Evolutionary conservation across 2,797 vertebrate species (phyloP), one percentile per base, ranked within the genome.

Genomic region (Peromyscus melanophrys): DNA sequence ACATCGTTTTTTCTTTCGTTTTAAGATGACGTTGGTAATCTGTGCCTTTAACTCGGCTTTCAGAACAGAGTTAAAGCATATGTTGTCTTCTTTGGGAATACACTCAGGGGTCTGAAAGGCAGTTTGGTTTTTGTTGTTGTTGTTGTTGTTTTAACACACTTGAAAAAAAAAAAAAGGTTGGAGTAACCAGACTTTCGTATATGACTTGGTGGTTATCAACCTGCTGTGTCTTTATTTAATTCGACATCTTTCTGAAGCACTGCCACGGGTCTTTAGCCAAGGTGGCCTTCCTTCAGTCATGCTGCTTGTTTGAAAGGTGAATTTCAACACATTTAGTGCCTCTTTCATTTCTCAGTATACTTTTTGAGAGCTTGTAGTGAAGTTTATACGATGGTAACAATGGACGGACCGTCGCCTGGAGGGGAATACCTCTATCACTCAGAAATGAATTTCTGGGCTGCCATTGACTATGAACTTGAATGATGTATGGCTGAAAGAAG

Each of bases 91-190:
- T 99, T 99, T 98, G 99, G 98, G 99, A 99, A 99, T 98, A 99
- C 99, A 99, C 99, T 99, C 99, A 99, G 99, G 99, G 99, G 98
- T 98, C 98, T 98, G 98, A 99, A 97, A 99, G 98, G 98, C 98
- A 99, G 98, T 99, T 99, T 98, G 98, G 98, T 98, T 96, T 96
- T 95, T 84, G 25, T 52, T 89, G 52, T 76, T 78, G 40, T 88
- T 88, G 23, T 59, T 75, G 17, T 85, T 67, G 55, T 98, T 98
- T 93, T 95, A 97, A 98, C 98, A 99, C 98, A 99, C 99, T 99
- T 99, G 99, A 99, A 99, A 55, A 73, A 71, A 98, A 71, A 98
- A 98, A 98, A 92, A 99, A 98, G 98, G 98, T 99, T 99, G 98
- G 97, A 98, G 97, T 98, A 98, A 98, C 98, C 98, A 98, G 98